These are phyloP conservation scores for Poicephalus gulielmi DNA, from an alignment of 2,113 vertebrate species.

Conservation along the genomic window DNA sequence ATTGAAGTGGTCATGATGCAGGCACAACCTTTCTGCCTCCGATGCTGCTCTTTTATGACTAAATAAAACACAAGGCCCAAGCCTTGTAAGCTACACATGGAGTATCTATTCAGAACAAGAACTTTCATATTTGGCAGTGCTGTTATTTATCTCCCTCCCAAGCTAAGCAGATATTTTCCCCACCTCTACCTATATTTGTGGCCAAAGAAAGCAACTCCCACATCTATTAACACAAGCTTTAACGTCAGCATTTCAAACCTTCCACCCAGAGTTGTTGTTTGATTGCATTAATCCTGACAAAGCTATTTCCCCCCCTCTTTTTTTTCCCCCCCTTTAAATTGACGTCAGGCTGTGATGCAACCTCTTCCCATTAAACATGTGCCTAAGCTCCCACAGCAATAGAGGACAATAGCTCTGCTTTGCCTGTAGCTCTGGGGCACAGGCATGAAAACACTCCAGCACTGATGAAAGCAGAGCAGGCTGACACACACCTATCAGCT, in stretches of 20 bases:
- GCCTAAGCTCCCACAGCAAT: background rate
- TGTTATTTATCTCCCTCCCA: background rate
- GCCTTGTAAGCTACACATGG: background rate
- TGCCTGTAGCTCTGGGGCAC: background rate
- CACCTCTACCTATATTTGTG: background rate
- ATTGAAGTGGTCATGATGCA: background rate
- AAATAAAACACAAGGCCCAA: background rate
- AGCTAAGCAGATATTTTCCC: background rate
- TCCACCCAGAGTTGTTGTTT: background rate
- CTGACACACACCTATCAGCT: conserved; percentile 81
- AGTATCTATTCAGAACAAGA: background rate
- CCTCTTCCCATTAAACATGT: background rate
- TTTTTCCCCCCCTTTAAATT: background rate
- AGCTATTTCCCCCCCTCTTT: rapidly evolving
- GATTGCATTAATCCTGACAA: conserved; percentile 1
- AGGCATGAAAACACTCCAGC: background rate
- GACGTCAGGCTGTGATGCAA: background rate
- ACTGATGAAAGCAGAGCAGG: background rate
- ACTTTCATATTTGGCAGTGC: background rate
- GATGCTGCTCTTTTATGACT: background rate
- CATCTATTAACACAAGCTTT: background rate
- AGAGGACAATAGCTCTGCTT: background rate
- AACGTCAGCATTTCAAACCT: background rate
- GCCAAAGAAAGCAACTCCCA: background rate
- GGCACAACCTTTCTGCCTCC: background rate